phyloP scores from a whole-genome alignment of 2,113 vertebrate genomes.

The Tinamus guttatus region DNA sequence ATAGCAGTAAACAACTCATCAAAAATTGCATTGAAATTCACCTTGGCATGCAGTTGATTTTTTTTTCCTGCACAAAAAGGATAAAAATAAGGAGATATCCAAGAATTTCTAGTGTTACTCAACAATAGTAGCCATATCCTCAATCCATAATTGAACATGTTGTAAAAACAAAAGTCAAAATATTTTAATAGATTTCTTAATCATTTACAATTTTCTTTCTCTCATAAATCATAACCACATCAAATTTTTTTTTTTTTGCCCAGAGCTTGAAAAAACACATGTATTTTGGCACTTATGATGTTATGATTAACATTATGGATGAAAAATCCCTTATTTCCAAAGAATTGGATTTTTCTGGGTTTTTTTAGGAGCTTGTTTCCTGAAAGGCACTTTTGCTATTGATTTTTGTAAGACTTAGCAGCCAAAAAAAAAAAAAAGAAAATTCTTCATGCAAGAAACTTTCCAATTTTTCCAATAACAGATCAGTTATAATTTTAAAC shows the following conservation, averaged over 20 bases:
- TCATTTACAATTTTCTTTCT: not conserved
- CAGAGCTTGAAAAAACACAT: not conserved
- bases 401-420: not conserved
- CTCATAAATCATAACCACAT: not conserved
- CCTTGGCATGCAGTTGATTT: not conserved
- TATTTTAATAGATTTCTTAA: not conserved
- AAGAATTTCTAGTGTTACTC: not conserved
- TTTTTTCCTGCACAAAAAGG: not conserved
- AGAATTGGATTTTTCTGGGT: not conserved
- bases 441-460: not conserved
- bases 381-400: not conserved
- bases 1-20: not conserved
- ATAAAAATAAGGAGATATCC: not conserved
- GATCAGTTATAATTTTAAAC: not conserved
- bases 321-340: not conserved
- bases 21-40: slow-evolving; percentile 29
- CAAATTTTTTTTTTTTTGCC: not conserved
- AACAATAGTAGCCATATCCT: not conserved
- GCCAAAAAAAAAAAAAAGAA: not conserved
- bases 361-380: not conserved
- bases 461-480: too few species aligned
- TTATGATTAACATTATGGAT: not conserved
- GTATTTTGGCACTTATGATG: not conserved
- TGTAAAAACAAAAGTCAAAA: not conserved
- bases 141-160: not conserved